Base-by-base conservation (phyloP, 2,888 invertebrate genomes). In the Noctua janthina region DNA sequence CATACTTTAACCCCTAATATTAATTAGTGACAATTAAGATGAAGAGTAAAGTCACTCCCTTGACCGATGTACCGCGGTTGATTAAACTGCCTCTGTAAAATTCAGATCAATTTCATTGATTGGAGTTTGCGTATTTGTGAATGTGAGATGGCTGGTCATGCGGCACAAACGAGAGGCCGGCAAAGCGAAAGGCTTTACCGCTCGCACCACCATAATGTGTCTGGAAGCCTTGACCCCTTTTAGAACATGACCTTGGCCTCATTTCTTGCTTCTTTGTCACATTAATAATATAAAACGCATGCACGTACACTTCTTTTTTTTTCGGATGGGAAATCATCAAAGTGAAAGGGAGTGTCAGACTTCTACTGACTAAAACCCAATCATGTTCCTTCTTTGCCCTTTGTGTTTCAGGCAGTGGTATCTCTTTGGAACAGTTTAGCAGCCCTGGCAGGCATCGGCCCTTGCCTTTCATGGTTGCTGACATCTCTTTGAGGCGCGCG, bases 201-300 rank as follows among this genome's bases (percentile, higher is more conserved):
- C 0, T 15, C 8, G 8, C 64, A 39, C 62, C 73, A 5, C 8
- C 29, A 46, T 62, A 46, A 62, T 73, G 62, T 13, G 46, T 46
- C 73, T 73, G 11, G n/a, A n/a, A 69, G 13, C 20, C 43, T 75
- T 69, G 51, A 73, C 46, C 59, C 8, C 13, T 62, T 29, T 29
- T 0, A 23, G 49, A 20, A 74, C 2, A 29, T 13, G 17, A 35
- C 8, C 62, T 62, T 76, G 62, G 13, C 17, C 17, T 6, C 35
- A 49, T n/a, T 70, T 20, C 23, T 76, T 46, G 23, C 4, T 35
- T 70, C 29, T 23, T 1, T 23, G 23, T 46, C 11, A 72, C 71
- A 51, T 4, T 29, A 39, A n/a, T 23, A 62, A 74, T n/a, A 49
- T 23, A 35, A 64, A 74, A 20, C 3, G 23, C 13, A 13, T 11